These are phyloP conservation scores for Hydrozoanthus tunicans DNA, from an alignment of 64 coral and sea anemone species.

Conservation along the genomic window DNA sequence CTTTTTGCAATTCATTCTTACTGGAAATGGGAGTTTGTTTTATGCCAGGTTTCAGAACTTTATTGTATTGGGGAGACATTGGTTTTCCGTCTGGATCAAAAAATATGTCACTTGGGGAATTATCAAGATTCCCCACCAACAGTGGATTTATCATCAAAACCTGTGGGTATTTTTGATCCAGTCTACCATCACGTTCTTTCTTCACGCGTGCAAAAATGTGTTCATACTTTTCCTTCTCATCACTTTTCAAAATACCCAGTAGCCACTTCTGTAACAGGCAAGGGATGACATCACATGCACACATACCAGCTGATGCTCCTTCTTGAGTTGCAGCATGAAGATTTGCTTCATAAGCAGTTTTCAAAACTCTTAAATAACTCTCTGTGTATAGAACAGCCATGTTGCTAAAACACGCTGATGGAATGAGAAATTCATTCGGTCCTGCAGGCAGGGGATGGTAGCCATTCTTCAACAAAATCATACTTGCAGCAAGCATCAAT, in stretches of 20 bases:
- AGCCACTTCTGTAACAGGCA: constrained; percentile 26
- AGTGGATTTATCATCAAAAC: constrained; percentile 18
- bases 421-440: background rate
- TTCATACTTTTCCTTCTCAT: background rate
- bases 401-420: constrained; percentile 4
- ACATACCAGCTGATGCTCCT: background rate
- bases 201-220: background rate
- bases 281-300: background rate
- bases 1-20: background rate
- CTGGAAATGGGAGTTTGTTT: background rate
- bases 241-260: background rate
- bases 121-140: background rate
- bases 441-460: background rate
- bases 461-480: background rate
- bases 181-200: background rate
- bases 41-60: background rate
- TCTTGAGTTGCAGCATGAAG: background rate
- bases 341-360: constrained; percentile 16
- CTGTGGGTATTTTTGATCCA: background rate
- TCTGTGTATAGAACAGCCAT: constrained; percentile 10
- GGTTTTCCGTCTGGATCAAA: constrained; percentile 2
- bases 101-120: background rate
- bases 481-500: constrained; percentile 24
- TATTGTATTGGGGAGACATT: background rate
- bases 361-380: background rate